phyloP scores from a whole-genome alignment of 2,797 vertebrate genomes.

The Microcaecilia unicolor region DNA sequence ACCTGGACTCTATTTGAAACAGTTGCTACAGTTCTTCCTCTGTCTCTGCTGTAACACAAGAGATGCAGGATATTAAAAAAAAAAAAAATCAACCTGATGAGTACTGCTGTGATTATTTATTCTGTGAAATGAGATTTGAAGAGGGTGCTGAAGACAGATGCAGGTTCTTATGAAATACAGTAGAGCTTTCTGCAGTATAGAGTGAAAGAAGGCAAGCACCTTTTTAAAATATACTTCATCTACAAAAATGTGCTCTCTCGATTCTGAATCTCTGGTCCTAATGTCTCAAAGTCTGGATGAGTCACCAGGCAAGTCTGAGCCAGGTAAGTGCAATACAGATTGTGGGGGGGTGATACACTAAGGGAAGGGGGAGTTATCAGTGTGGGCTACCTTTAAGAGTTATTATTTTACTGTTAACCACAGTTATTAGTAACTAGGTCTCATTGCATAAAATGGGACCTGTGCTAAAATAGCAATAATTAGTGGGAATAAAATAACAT shows the following conservation, averaged over 20 bases:
- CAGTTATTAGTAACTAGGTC: too few species aligned
- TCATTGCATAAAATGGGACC: too few species aligned
- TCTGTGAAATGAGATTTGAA: slow-evolving; percentile 3
- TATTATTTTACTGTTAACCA: too few species aligned
- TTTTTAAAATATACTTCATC: slow-evolving; percentile 5
- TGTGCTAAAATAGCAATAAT: too few species aligned
- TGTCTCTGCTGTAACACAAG: slow-evolving; percentile 50
- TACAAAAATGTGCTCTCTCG: not conserved
- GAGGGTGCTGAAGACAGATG: slow-evolving; percentile 4
- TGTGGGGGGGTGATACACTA: too few species aligned
- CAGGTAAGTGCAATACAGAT: slow-evolving; percentile 54
- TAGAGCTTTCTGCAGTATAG: not conserved
- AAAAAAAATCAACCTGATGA: slow-evolving; percentile 26
- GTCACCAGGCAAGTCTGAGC: slow-evolving; percentile 32
- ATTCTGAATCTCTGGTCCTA: slow-evolving; percentile 5
- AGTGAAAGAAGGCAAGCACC: not conserved
- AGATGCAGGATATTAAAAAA: slow-evolving; percentile 4
- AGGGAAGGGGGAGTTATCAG: too few species aligned
- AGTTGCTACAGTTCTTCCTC: slow-evolving; percentile 53
- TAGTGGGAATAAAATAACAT: too few species aligned
- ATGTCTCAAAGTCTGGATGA: slow-evolving; percentile 47
- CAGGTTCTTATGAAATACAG: slow-evolving; percentile 20
- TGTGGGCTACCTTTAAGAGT: too few species aligned
- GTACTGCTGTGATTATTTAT: slow-evolving; percentile 10
- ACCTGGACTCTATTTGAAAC: slow-evolving; percentile 23